Base-by-base conservation (phyloP, 2,113 vertebrate genomes). In the Grammomys dolichurus region DNA sequence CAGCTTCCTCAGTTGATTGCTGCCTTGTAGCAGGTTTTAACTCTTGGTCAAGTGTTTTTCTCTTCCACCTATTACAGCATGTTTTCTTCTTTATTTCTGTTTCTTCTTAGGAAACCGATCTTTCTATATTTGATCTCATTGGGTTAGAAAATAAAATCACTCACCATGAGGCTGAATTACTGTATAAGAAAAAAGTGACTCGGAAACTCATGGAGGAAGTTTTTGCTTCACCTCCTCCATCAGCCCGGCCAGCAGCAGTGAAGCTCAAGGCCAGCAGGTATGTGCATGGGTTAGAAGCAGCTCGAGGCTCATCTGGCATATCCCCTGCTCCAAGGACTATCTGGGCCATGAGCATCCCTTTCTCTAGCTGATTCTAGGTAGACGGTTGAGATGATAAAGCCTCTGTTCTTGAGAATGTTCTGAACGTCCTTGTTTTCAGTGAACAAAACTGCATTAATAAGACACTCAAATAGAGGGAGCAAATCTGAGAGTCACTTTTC, bases 211-310 rank as follows among this genome's bases (percentile, higher is more conserved):
- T 99, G 87, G 99, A 99, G 96, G 99, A 99, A 75, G 98, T 99
- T 93, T 98, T 97, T 98, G 97, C 95, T 1, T 98, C 97, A 19
- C 98, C 99, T 4, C 98, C 98, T 54, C 98, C 98, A 0, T 80
- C 99, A 3, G 90, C 98, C 94, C 98, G 98, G 92, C 99, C 98
- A 17, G 98, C 98, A 40, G 97, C 97, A 0, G 97, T 98, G 95
- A 99, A 98, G n/a, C 98, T 99, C 95, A 99, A 99, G 96, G 98
- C 99, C 87, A 99, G 98, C 98, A 99, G 99, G 99, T 99, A 93
- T 31, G 98, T 69, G 48, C 1, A 19, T 0, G 40, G 31, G 72
- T 89, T 76, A 43, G 58, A 33, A 76, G 46, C n/a, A 19, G 69
- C 28, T 12, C 4, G 0, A 1, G 19, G 5, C 31, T 90, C 22